phyloP scores from a whole-genome alignment of 1,140 invertebrate species.

The Bombus superbus region DNA sequence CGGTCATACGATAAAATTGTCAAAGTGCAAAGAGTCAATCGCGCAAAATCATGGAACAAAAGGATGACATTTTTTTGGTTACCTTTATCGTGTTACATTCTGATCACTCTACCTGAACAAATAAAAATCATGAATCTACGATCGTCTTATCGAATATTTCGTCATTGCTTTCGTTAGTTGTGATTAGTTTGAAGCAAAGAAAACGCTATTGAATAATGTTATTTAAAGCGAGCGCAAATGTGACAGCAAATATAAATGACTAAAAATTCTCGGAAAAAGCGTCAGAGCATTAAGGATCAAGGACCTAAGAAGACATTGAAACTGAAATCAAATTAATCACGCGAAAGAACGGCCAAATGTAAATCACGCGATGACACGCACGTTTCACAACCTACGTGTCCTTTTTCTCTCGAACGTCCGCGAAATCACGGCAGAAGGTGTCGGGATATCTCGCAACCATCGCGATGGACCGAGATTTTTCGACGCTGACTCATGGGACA shows the following conservation, averaged over 20 bases:
- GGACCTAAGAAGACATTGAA: not conserved
- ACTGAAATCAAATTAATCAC: not conserved
- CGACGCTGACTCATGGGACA: conserved; percentile 66
- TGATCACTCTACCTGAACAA: too few species aligned
- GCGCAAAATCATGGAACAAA: not conserved
- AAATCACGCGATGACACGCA: not conserved
- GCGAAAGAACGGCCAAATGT: not conserved
- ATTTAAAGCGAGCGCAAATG: not conserved
- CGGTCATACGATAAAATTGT: not conserved
- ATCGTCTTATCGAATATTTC: not conserved
- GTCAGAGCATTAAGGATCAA: not conserved
- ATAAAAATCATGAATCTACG: not conserved
- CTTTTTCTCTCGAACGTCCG: not conserved
- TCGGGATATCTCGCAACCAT: not conserved
- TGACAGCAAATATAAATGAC: not conserved
- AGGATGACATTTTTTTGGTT: too few species aligned
- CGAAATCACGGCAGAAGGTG: conserved; percentile 26
- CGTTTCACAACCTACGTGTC: conserved; percentile 20
- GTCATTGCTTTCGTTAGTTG: not conserved
- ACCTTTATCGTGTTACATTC: too few species aligned
- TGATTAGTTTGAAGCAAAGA: not conserved
- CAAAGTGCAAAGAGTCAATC: not conserved
- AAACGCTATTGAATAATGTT: not conserved
- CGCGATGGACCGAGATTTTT: conserved; percentile 64
- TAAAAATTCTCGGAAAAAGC: not conserved